These are phyloP conservation scores for Anarrhichthys ocellatus DNA, from an alignment of 2,113 vertebrate species.

Conservation along the genomic window DNA sequence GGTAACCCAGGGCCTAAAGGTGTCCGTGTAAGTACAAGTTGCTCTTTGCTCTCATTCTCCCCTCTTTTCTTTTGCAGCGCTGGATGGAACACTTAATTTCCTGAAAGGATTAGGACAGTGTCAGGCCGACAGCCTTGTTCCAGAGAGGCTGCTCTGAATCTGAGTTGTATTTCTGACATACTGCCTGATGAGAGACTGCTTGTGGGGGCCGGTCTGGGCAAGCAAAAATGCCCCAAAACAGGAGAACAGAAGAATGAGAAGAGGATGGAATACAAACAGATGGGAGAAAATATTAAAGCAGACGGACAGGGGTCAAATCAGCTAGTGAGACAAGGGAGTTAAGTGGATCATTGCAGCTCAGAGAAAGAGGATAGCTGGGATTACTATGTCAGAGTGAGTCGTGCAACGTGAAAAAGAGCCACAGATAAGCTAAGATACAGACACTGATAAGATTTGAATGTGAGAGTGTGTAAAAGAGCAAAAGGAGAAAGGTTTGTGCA, in stretches of 20 bases:
- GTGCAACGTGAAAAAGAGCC: slow-evolving; percentile 28
- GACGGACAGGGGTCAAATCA: slow-evolving; percentile 36
- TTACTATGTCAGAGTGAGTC: slow-evolving; percentile 47
- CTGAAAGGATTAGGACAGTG: slow-evolving; percentile 69
- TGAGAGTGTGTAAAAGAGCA: not conserved
- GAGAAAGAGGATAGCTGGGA: slow-evolving; percentile 57
- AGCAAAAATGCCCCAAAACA: slow-evolving; percentile 45
- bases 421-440: not conserved
- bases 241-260: slow-evolving; percentile 29
- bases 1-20: slow-evolving; percentile 96
- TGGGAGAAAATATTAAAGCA: slow-evolving; percentile 40
- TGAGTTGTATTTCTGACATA: slow-evolving; percentile 41
- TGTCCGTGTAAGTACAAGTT: slow-evolving; percentile 88
- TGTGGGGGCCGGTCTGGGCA: slow-evolving; percentile 32
- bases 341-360: slow-evolving; percentile 22
- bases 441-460: slow-evolving; percentile 13
- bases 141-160: slow-evolving; percentile 20
- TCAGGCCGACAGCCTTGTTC: slow-evolving; percentile 33
- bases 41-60: slow-evolving; percentile 8
- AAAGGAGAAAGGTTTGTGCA: not conserved
- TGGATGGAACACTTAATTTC: slow-evolving; percentile 66
- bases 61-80: slow-evolving; percentile 16
- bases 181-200: slow-evolving; percentile 15
- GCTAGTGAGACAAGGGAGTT: slow-evolving; percentile 53
- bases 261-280: slow-evolving; percentile 43